A percentile compares a stretch with the other conserved stretches of the same genome.
Evolutionary conservation across 2,113 vertebrate genomes (phyloP).

Genomic region (Peromyscus leucopus): DNA sequence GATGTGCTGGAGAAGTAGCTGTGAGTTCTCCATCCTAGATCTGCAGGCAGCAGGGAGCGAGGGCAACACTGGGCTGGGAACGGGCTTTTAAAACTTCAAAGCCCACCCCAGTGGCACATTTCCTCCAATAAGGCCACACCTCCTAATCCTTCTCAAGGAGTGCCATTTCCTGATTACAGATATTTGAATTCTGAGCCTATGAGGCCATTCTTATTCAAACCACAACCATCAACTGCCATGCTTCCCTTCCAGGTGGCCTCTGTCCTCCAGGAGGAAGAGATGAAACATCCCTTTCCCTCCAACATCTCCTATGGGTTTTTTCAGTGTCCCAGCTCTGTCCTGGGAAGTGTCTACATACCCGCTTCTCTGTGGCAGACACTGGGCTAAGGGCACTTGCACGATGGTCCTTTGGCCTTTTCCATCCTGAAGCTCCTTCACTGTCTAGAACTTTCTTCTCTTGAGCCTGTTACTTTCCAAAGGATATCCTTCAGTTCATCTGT

Average conservation of each 20-base stretch:
- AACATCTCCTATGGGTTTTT: neutral
- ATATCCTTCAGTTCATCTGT: neutral
- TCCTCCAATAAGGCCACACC: neutral
- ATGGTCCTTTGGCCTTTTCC: neutral
- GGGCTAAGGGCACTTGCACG: neutral
- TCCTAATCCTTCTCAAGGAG: neutral
- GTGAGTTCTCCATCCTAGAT: neutral
- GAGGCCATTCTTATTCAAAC: neutral
- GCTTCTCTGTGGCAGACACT: neutral
- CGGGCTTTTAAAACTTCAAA: neutral
- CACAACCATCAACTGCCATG: too few species aligned
- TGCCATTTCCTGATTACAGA: neutral
- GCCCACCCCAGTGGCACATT: neutral
- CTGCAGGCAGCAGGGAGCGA: neutral
- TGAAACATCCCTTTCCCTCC: neutral
- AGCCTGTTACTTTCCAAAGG: neutral
- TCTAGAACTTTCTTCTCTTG: neutral
- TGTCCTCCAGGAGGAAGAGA: neutral
- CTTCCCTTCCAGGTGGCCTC: neutral
- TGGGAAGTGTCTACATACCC: neutral
- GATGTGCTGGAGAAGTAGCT: neutral
- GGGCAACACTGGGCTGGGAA: neutral
- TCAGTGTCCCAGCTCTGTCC: too few species aligned
- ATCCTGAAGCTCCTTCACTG: neutral
- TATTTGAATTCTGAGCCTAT: neutral